Percentiles rank a stretch among this genome's conserved stretches.
These are phyloP conservation scores for Hipparchia semele DNA, from an alignment of 2,888 invertebrate genomes.

Conservation along the genomic window DNA sequence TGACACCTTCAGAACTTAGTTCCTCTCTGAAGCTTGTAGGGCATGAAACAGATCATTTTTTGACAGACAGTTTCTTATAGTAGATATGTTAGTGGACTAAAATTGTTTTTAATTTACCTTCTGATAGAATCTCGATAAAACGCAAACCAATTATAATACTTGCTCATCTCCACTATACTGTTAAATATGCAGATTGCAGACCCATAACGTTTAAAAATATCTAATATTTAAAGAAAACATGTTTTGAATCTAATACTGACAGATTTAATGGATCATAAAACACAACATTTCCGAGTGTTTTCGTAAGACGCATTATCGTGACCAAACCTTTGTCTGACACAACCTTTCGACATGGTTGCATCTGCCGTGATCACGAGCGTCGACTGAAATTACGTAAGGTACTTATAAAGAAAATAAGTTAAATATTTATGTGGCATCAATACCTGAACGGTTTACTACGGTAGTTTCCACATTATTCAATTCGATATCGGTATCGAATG, in stretches of 20 bases:
- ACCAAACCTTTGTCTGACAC: constrained; percentile 14
- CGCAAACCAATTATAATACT: not conserved
- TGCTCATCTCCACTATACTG: not conserved
- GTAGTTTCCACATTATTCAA: not conserved
- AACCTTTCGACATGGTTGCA: constrained; percentile 23
- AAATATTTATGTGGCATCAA: constrained; percentile 5
- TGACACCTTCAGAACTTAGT: too few species aligned
- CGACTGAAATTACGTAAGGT: constrained; percentile 10
- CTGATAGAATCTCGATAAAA: not conserved
- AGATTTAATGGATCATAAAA: not conserved
- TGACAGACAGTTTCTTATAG: too few species aligned
- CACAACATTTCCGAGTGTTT: constrained; percentile 18
- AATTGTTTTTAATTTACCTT: not conserved
- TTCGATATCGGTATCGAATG: not conserved
- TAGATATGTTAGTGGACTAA: not conserved
- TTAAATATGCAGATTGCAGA: not conserved
- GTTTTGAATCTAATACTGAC: not conserved
- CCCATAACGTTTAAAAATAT: constrained; percentile 9
- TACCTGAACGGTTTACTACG: not conserved
- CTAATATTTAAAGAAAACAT: not conserved
- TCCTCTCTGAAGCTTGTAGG: too few species aligned
- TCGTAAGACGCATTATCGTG: constrained; percentile 14
- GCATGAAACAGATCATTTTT: too few species aligned
- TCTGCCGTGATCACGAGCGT: constrained; percentile 19
- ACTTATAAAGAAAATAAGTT: not conserved